Base-by-base conservation (phyloP, 2,797 vertebrate genomes). In the Rhinogobio ventralis region DNA sequence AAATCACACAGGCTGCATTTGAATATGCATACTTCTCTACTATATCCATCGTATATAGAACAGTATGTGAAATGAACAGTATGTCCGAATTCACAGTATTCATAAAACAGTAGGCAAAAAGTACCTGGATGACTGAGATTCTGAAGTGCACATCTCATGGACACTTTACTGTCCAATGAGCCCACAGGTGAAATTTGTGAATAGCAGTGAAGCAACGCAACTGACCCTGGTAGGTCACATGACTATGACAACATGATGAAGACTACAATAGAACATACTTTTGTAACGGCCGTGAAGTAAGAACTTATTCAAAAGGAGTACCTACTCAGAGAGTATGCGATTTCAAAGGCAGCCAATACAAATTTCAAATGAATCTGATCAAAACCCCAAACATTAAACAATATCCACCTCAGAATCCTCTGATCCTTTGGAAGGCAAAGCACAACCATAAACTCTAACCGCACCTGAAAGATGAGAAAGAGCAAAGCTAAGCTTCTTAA, bases 321-420 rank as follows among this genome's bases (percentile, higher is more conserved):
- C 60, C 14, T 15, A 30, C 28, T 8, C 8, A 39, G 4, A 68
- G 9, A 73, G 25, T 30, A 30, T 73, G 15, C 15, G 2, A 30
- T 49, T 49, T 46, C 7, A 25, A 45, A 49, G 28, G n/a, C 15
- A 72, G 15, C 1, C n/a, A 49, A 49, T 67, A 42, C 8, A 51
- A 17, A 19, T 5, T 23, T 51, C 2, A n/a, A 33, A 36, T 15
- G 1, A 78, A 25, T 62, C 53, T 19, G 33, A 13, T 33, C 11
- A 68, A 36, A 80, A 53, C 8, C 28, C 46, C 13, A 67, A 30
- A 82, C 33, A 60, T 28, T 75, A 77, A 76, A 30, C 19, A 49
- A 76, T 36, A 68, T 42, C 23, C 92, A 97, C 98, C 96, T 97
- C 95, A 0, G 96, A 97, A 5, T 92, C 96, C 87, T 96, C 97